Evolutionary conservation across 2,797 vertebrate species (phyloP).

Genomic region (Neoniphon sammara): DNA sequence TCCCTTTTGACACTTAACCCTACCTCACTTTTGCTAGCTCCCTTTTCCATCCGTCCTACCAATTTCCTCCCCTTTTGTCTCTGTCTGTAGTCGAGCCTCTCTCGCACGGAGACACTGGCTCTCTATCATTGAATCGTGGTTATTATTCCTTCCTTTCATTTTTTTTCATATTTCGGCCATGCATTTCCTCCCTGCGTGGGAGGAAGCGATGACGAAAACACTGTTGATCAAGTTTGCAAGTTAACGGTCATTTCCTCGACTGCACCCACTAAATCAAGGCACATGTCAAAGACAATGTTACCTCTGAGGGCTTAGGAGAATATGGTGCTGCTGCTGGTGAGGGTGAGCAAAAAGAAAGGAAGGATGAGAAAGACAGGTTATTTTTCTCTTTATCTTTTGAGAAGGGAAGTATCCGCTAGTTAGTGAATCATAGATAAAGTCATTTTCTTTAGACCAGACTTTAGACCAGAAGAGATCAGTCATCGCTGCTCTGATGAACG

Average conservation of each 20-base stretch:
- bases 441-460: no score
- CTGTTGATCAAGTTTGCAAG: constrained; percentile 70
- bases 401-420: not conserved
- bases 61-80: not conserved
- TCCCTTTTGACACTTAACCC: constrained; percentile 63
- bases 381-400: not conserved
- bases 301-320: constrained; percentile 30
- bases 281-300: constrained; percentile 32
- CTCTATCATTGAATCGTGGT: constrained; percentile 35
- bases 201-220: constrained; percentile 50
- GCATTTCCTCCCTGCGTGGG: constrained; percentile 64
- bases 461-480: no score
- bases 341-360: constrained; percentile 8
- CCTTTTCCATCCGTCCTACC: constrained; percentile 21
- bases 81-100: not conserved
- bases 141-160: constrained; percentile 38
- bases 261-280: constrained; percentile 58
- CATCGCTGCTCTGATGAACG: no score
- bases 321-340: constrained; percentile 7
- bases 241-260: constrained; percentile 71
- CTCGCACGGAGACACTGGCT: constrained; percentile 3
- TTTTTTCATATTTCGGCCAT: constrained; percentile 52
- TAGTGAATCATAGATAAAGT: not conserved
- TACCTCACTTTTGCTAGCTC: constrained; percentile 44
- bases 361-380: not conserved